Conservation (phyloP, 2,888 invertebrate genomes). For the Ptychoptera albimana region DNA sequence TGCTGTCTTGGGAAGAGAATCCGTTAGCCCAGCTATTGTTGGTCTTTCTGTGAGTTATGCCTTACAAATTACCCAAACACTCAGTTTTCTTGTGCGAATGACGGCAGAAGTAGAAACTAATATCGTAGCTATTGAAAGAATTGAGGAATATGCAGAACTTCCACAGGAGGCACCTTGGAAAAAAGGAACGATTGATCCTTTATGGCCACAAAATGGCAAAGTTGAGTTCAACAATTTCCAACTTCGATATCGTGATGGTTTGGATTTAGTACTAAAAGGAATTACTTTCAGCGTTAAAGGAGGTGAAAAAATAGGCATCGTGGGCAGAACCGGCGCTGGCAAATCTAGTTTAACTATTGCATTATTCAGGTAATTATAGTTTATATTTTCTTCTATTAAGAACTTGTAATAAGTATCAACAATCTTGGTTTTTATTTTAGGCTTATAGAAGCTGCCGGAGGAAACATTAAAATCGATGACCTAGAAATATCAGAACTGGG, state of each 20-base stretch:
- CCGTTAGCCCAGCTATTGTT: constrained; percentile 28
- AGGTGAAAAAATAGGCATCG: constrained; percentile 70
- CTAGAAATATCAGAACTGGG: constrained; percentile 29
- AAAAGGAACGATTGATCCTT: constrained; percentile 9
- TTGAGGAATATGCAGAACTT: constrained; percentile 37
- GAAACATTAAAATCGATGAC: constrained; percentile 30
- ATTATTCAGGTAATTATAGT: constrained; percentile 46
- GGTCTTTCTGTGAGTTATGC: constrained; percentile 36
- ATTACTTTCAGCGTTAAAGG: constrained; percentile 55
- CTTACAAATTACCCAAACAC: constrained; percentile 32
- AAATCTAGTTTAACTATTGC: constrained; percentile 70
- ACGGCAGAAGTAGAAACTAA: constrained; percentile 41
- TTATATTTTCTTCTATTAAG: constrained; percentile 1
- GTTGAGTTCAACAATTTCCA: constrained; percentile 60
- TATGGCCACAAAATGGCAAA: constrained; percentile 63
- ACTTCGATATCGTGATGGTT: constrained; percentile 61
- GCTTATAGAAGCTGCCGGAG: constrained; percentile 47
- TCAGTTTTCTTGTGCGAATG: constrained; percentile 41
- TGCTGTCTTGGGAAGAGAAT: constrained; percentile 30
- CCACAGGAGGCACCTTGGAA: constrained; percentile 20
- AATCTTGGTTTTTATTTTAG: constrained; percentile 24
- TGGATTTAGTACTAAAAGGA: constrained; percentile 62
- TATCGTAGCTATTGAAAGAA: constrained; percentile 41
- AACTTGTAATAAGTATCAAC: constrained; percentile 1
- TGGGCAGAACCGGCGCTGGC: constrained; percentile 71